Percentiles rank a stretch among this genome's conserved stretches.
Conservation (phyloP, 2,797 vertebrate species). For the Mormyrops attenuatus region DNA sequence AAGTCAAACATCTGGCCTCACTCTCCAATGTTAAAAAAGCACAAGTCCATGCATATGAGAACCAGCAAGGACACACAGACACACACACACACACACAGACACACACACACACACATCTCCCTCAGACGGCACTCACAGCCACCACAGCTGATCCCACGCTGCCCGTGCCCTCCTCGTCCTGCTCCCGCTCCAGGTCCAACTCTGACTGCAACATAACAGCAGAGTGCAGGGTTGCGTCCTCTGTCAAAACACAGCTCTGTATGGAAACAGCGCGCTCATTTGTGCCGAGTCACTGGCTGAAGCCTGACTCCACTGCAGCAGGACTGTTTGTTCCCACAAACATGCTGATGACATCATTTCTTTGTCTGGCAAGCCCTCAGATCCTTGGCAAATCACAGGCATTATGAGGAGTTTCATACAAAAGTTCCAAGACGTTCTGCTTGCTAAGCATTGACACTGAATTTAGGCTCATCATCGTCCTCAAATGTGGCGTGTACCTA, state of each 20-base stretch:
- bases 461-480: background rate
- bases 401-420: background rate
- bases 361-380: background rate
- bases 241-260: background rate
- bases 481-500: background rate
- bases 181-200: conserved; percentile 66
- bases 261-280: background rate
- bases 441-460: background rate
- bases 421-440: background rate
- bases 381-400: background rate
- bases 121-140: conserved; percentile 54
- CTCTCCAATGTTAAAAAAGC: background rate
- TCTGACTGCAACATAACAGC: conserved; percentile 43
- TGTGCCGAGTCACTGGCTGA: background rate
- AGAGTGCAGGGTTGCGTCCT: background rate
- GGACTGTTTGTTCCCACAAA: background rate
- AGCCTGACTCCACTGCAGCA: background rate
- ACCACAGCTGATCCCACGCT: conserved; percentile 59
- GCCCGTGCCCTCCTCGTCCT: conserved; percentile 60
- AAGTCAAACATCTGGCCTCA: background rate
- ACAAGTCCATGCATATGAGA: background rate
- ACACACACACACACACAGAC: conserved; percentile 2
- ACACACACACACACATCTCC: background rate
- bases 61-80: background rate
- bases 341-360: conserved; percentile 8